phyloP scores from a whole-genome alignment of 2,888 invertebrate genomes.

The Phytoseiulus persimilis region DNA sequence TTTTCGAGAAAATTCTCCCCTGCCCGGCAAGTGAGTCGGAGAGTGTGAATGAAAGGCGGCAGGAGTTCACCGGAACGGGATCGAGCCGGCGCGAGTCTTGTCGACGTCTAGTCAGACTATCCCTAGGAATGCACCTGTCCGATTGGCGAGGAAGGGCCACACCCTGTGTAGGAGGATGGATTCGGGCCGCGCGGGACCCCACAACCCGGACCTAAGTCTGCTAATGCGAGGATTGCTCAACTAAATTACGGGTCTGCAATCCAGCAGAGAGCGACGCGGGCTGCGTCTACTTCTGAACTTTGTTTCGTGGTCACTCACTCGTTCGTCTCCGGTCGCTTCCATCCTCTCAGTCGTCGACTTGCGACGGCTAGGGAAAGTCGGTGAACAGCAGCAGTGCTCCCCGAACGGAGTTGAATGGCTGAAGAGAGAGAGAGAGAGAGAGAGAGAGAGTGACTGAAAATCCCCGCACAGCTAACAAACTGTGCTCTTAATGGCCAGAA shows the following conservation, averaged over 20 bases:
- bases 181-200: not conserved
- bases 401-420: too few relatives aligned
- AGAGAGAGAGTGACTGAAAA: too few relatives aligned
- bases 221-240: conserved; percentile 5
- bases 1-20: not conserved
- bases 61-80: not conserved
- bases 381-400: too few relatives aligned
- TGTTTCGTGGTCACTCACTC: not conserved
- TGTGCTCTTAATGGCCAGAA: too few relatives aligned
- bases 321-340: not conserved
- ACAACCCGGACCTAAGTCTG: conserved; percentile 5
- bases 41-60: not conserved
- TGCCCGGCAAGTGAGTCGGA: not conserved
- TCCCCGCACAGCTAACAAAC: too few relatives aligned
- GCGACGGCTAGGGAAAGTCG: too few relatives aligned
- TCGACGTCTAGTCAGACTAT: not conserved
- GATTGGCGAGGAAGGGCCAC: not conserved
- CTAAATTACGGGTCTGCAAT: not conserved
- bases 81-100: not conserved
- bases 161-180: conserved; percentile 5
- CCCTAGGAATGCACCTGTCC: not conserved
- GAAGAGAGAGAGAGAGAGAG: too few relatives aligned
- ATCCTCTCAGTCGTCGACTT: not conserved
- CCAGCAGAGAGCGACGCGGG: not conserved
- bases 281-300: not conserved